These are phyloP conservation scores for Ramazzottius varieornatus DNA, from an alignment of 2,888 invertebrate species.

Conservation along the genomic window DNA sequence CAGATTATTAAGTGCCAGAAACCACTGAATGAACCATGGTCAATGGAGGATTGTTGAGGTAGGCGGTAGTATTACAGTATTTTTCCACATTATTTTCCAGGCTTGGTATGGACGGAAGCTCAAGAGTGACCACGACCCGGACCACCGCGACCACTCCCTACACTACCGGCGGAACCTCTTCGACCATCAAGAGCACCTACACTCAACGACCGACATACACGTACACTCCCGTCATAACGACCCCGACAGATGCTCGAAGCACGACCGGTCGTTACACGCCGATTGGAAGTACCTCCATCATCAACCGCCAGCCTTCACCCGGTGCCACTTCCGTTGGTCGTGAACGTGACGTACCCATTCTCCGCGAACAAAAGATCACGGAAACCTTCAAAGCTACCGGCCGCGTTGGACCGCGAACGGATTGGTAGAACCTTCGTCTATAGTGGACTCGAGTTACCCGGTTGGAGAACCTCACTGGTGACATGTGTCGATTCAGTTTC, in stretches of 20 bases:
- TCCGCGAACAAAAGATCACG: slow-evolving; percentile 1
- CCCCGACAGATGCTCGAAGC: background rate
- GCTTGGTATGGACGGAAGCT: background rate
- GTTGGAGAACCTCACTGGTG: too few species aligned
- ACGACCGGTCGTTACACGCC: background rate
- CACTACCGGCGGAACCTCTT: background rate
- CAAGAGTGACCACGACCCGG: background rate
- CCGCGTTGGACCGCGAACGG: background rate
- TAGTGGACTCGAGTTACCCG: too few species aligned
- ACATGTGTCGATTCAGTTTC: too few species aligned
- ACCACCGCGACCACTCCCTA: background rate
- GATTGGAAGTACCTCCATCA: background rate
- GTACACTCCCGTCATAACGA: background rate
- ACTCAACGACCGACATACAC: background rate
- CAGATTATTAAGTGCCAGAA: too few species aligned
- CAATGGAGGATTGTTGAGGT: too few species aligned
- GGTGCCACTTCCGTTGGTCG: background rate
- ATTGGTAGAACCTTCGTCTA: background rate
- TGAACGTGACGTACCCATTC: background rate
- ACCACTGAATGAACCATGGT: background rate
- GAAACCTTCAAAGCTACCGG: background rate
- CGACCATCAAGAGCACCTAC: background rate
- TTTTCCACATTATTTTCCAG: background rate
- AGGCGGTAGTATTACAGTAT: background rate
- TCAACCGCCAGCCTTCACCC: background rate